phyloP scores from a whole-genome alignment of 2,888 invertebrate species.

The Phyto melanocephala region DNA sequence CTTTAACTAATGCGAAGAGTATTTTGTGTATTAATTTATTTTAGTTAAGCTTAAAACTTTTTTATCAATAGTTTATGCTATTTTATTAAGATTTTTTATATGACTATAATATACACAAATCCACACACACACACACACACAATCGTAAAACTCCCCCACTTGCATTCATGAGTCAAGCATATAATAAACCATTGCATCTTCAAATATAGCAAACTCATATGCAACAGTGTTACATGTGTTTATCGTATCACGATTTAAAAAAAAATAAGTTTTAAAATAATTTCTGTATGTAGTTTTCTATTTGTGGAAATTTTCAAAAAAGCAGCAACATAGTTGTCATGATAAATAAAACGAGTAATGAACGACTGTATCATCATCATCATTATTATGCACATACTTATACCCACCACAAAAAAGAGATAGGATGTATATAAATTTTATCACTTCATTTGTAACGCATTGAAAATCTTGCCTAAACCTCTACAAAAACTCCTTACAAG shows the following conservation, averaged over 20 bases:
- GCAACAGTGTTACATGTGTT: constrained; percentile 28
- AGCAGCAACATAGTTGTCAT: constrained; percentile 18
- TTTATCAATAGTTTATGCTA: constrained; percentile 22
- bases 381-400: neutral
- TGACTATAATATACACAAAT: too few relatives aligned
- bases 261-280: neutral
- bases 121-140: too few relatives aligned
- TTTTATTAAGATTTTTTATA: constrained; percentile 4
- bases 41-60: neutral
- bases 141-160: constrained; percentile 49
- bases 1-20: neutral
- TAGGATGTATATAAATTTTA: too few relatives aligned
- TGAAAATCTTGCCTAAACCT: too few relatives aligned
- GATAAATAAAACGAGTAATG: constrained; percentile 39
- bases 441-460: too few relatives aligned
- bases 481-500: too few relatives aligned
- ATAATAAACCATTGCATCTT: constrained; percentile 1
- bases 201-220: constrained; percentile 3
- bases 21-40: neutral
- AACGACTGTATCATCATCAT: constrained; percentile 46
- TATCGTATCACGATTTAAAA: constrained; percentile 55
- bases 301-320: constrained; percentile 20
- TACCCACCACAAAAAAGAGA: too few relatives aligned
- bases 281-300: constrained; percentile 28
- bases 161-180: constrained; percentile 14